These are phyloP conservation scores for Dicranocentrus wangi DNA, from an alignment of 2,888 invertebrate species.

Conservation along the genomic window DNA sequence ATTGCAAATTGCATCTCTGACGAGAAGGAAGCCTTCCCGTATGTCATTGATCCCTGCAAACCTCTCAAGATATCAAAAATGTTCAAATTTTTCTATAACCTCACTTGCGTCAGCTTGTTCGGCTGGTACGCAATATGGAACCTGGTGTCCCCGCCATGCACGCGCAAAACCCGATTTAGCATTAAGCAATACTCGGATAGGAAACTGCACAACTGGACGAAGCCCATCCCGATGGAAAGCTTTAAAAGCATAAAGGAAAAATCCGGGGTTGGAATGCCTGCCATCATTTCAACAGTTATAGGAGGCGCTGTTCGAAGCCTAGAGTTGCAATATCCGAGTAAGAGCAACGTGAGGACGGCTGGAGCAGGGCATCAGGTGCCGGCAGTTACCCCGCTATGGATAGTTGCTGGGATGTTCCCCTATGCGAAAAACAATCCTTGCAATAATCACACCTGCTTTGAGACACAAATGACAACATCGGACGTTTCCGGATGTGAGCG, in stretches of 20 bases:
- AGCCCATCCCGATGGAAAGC: slow-evolving; percentile 47
- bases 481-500: slow-evolving; percentile 38
- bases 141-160: slow-evolving; percentile 41
- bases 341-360: not conserved
- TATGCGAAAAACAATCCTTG: slow-evolving; percentile 48
- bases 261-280: slow-evolving; percentile 59
- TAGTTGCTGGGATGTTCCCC: slow-evolving; percentile 67
- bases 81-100: slow-evolving; percentile 43
- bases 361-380: not conserved
- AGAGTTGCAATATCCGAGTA: slow-evolving; percentile 19
- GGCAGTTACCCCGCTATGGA: slow-evolving; percentile 25
- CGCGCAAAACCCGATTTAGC: slow-evolving; percentile 44
- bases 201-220: slow-evolving; percentile 57
- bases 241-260: slow-evolving; percentile 55
- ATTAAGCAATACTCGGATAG: slow-evolving; percentile 43
- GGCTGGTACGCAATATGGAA: slow-evolving; percentile 46
- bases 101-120: slow-evolving; percentile 48
- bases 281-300: slow-evolving; percentile 59
- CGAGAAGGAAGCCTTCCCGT: slow-evolving; percentile 60
- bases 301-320: slow-evolving; percentile 55
- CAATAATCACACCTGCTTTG: slow-evolving; percentile 60
- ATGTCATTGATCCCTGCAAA: slow-evolving; percentile 62
- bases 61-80: slow-evolving; percentile 43
- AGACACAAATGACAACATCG: slow-evolving; percentile 16
- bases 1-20: slow-evolving; percentile 58